These are phyloP conservation scores for Drosophila saltans DNA, from an alignment of 1,140 invertebrate genomes.

Conservation along the genomic window DNA sequence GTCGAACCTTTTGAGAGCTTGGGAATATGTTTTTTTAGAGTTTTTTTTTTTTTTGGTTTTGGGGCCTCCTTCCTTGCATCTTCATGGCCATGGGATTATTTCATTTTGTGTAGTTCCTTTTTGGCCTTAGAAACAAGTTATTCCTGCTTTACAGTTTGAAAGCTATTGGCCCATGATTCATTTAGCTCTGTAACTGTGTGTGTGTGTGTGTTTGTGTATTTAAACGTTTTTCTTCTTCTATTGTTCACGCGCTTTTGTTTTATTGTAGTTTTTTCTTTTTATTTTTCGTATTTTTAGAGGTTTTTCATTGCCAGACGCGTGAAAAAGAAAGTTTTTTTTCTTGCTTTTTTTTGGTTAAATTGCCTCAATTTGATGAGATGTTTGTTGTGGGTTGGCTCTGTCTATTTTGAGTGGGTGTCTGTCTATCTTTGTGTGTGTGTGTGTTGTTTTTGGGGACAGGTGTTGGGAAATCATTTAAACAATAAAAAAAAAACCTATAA, in stretches of 20 bases:
- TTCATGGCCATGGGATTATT: conserved; percentile 78
- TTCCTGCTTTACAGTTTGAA: conserved; percentile 72
- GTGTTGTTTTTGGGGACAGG: conserved; percentile 27
- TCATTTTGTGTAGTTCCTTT: conserved; percentile 82
- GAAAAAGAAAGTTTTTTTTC: conserved; percentile 74
- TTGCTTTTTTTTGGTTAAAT: conserved; percentile 33
- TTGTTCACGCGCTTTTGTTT: conserved; percentile 57
- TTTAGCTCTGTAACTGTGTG: conserved; percentile 41
- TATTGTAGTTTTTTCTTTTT: conserved; percentile 47
- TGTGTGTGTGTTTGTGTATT: conserved; percentile 34
- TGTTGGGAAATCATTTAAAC: conserved; percentile 36
- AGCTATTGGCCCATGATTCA: conserved; percentile 74
- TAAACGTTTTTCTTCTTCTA: conserved; percentile 58
- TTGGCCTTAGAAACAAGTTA: conserved; percentile 81
- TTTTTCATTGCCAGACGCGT: conserved; percentile 81
- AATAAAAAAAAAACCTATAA: neutral
- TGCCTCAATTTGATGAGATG: conserved; percentile 60
- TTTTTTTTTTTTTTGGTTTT: conserved; percentile 42
- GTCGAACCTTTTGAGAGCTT: conserved; percentile 79
- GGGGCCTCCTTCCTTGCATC: conserved; percentile 25
- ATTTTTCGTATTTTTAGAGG: conserved; percentile 10
- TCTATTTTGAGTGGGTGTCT: conserved; percentile 53
- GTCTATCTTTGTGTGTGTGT: conserved; percentile 12
- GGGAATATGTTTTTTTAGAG: conserved; percentile 66
- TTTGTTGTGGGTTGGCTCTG: conserved; percentile 53